A percentile compares a stretch with the other conserved stretches of the same genome.
phyloP scores from a whole-genome alignment of 2,797 vertebrate genomes.

The Ispidina picta region DNA sequence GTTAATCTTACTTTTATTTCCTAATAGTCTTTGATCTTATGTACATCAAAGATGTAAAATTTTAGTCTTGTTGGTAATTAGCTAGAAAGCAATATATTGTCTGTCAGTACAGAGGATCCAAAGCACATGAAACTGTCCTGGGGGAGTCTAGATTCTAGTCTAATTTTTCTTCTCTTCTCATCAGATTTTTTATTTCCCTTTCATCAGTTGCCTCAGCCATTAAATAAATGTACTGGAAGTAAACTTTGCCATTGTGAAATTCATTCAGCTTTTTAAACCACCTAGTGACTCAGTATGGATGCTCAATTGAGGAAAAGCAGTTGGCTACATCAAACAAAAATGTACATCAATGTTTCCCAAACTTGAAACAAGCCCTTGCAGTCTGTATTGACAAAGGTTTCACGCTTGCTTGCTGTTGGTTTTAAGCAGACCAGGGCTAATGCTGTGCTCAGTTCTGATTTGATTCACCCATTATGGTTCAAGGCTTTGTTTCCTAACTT shows the following conservation, averaged over 20 bases:
- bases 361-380: conserved; percentile 19
- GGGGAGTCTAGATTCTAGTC: conserved; percentile 53
- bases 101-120: conserved; percentile 54
- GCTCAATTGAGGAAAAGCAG: conserved; percentile 5
- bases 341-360: conserved; percentile 23
- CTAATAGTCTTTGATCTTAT: conserved; percentile 68
- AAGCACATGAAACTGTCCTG: conserved; percentile 59
- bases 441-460: conserved; percentile 18
- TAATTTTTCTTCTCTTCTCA: conserved; percentile 36
- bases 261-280: conserved; percentile 61
- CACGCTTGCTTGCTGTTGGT: neutral
- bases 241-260: conserved; percentile 41
- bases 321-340: conserved; percentile 37
- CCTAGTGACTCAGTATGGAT: conserved; percentile 38
- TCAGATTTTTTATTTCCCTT: conserved; percentile 61
- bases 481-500: conserved; percentile 49
- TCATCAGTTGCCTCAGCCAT: conserved; percentile 43
- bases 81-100: conserved; percentile 57
- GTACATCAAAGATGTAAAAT: conserved; percentile 67
- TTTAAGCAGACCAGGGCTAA: conserved; percentile 16
- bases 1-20: conserved; percentile 68
- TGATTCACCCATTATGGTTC: conserved; percentile 32
- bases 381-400: conserved; percentile 20
- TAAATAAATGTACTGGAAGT: conserved; percentile 54
- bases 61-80: conserved; percentile 67